Conservation (phyloP, 2,797 vertebrate species). For the Australoheros facetus region DNA sequence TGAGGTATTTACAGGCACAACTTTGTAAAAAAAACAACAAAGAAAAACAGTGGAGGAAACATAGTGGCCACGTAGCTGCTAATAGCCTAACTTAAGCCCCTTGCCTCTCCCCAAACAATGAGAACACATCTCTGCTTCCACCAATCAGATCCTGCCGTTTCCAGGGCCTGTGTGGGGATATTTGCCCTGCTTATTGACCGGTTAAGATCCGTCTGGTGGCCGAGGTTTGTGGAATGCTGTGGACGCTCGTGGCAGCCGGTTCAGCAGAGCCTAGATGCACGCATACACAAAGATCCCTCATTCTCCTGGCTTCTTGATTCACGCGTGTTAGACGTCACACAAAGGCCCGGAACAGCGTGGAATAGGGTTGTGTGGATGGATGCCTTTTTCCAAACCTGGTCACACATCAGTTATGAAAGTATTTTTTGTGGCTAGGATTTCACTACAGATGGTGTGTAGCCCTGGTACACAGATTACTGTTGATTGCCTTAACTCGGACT, state of each 20-base stretch:
- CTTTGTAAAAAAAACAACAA: too few relatives aligned
- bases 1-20: too few relatives aligned
- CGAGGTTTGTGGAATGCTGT: conserved; percentile 61
- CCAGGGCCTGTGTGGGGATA: conserved; percentile 16
- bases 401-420: conserved; percentile 55
- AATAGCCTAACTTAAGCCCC: conserved; percentile 33
- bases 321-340: conserved; percentile 63
- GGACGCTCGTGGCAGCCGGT: conserved; percentile 50
- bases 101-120: conserved; percentile 39
- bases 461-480: conserved; percentile 55
- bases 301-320: conserved; percentile 49
- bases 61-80: conserved; percentile 37
- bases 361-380: conserved; percentile 24
- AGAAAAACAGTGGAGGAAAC: conserved; percentile 27
- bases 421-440: conserved; percentile 58
- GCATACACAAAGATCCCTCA: conserved; percentile 43
- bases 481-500: conserved; percentile 64
- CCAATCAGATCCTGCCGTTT: conserved; percentile 35
- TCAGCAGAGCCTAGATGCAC: conserved; percentile 44
- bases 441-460: conserved; percentile 51
- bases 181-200: conserved; percentile 59
- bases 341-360: conserved; percentile 59
- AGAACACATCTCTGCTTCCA: conserved; percentile 14
- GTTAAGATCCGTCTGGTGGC: conserved; percentile 47
- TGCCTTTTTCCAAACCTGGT: conserved; percentile 39